Conservation (phyloP, 2,113 vertebrate species). For the Narcine bancroftii region DNA sequence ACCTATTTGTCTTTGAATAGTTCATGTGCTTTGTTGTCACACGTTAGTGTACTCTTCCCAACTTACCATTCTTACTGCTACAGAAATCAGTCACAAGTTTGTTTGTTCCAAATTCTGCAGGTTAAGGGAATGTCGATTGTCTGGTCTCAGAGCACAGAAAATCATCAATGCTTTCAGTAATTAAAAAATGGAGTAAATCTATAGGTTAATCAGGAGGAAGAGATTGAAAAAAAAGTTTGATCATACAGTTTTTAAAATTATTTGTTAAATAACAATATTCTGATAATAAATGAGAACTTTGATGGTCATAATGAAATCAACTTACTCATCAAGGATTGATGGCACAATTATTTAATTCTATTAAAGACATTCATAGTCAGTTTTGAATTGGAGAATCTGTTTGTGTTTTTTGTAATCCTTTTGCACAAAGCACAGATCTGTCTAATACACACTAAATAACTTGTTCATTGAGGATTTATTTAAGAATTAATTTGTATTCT, state of each 20-base stretch:
- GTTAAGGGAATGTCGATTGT: not conserved
- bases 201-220: not conserved
- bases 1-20: not conserved
- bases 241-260: not conserved
- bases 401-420: too few relatives aligned
- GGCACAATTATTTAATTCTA: not conserved
- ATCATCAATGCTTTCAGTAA: not conserved
- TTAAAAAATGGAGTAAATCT: not conserved
- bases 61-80: not conserved
- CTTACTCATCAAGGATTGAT: not conserved
- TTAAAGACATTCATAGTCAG: not conserved
- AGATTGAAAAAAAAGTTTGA: not conserved
- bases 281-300: not conserved
- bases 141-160: not conserved
- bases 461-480: not conserved
- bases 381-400: too few relatives aligned
- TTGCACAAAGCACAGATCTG: too few relatives aligned
- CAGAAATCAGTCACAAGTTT: not conserved
- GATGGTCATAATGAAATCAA: not conserved
- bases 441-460: not conserved
- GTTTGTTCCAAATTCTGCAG: not conserved
- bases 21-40: not conserved
- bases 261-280: not conserved
- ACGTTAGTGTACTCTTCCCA: not conserved
- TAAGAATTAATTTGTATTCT: conserved; percentile 7